Evolutionary conservation across 2,113 vertebrate species (phyloP), one percentile per base, ranked within the genome.

Genomic region (Otocyon megalotis): DNA sequence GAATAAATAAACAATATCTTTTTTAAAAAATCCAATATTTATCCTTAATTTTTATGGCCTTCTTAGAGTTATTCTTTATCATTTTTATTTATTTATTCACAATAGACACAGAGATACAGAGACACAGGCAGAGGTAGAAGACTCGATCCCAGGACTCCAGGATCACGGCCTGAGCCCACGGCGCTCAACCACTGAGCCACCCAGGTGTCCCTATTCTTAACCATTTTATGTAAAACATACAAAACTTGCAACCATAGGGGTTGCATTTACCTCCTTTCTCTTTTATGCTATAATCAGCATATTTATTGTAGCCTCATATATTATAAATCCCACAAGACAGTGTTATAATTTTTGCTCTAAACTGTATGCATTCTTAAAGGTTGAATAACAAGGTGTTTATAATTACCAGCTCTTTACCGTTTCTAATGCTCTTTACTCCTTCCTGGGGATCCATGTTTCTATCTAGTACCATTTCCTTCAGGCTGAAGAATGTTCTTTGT

Each of bases 61-160:
- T 72, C n/a, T 91, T 71, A 28, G 62, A 74, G 22, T 94, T 90
- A 62, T 87, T 97, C 63, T 63, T 92, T 83, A 89, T 3, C 13
- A 72, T 60, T 69, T 88, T 80, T 43, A 43, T 43, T 43, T 43
- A 43, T 43, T 43, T 43, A 43, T 43, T 43, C 43, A 43, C 43
- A 43, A 43, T 43, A 43, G 43, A 43, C 43, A 43, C 43, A 43
- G 1, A 7, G 43, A 43, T 43, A 43, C 43, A 7, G 43, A 43
- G 43, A 43, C 43, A 43, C 43, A 43, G 7, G 43, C 43, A 43
- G 43, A 43, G 43, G 43, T 43, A 43, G 1, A 43, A 43, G 43
- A 43, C 43, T 43, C 43, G 1, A 43, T 43, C 43, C 43, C 43
- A 43, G 43, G 43, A 43, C 43, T 7, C 43, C 43, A 43, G 43